Evolutionary conservation across 2,113 vertebrate species (phyloP), one percentile per base, ranked within the genome.

Genomic region (Pogona vitticeps): DNA sequence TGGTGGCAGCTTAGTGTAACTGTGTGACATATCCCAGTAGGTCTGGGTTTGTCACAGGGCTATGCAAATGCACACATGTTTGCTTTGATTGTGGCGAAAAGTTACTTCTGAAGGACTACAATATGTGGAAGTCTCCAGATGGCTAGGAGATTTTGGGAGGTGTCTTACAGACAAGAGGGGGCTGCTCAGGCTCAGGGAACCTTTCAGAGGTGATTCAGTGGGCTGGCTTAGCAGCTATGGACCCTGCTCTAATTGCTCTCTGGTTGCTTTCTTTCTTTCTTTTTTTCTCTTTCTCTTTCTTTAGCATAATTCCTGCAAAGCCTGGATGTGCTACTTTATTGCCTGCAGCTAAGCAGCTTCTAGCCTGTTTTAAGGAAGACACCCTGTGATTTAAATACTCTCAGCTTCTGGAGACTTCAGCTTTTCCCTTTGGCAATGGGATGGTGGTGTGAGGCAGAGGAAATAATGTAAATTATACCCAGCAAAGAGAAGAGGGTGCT

Each of bases 401-500:
- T 46, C 28, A 2, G 38, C 72, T 65, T 65, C 63, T 76, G 58
- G 28, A 76, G 82, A 46, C 82, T 42, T 65, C 6, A 31, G 71
- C 40, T 65, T 71, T 65, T 26, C 58, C n/a, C 78, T 31, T 20
- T 46, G 82, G 82, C 82, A 65, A 61, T 76, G 4, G 38, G 28
- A 23, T 70, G 38, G 71, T 63, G 31, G 28, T 26, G 82, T 73
- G 26, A n/a, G n/a, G n/a, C 10, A 10, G 46, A 52, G 46, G 46
- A 52, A 52, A 52, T 52, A 52, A 52, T 52, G 63, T 76, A 46
- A 63, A 84, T 84, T 76, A 84, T 84, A 56, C 58, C 71, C 58
- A 84, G 82, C 18, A 15, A 76, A 56, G 59, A 84, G 58, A 42
- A 61, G 26, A 12, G 6, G 82, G 20, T n/a, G n/a, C 83, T 65